Conservation (phyloP, 1,140 invertebrate species). For the Mactra quadrangularis region DNA sequence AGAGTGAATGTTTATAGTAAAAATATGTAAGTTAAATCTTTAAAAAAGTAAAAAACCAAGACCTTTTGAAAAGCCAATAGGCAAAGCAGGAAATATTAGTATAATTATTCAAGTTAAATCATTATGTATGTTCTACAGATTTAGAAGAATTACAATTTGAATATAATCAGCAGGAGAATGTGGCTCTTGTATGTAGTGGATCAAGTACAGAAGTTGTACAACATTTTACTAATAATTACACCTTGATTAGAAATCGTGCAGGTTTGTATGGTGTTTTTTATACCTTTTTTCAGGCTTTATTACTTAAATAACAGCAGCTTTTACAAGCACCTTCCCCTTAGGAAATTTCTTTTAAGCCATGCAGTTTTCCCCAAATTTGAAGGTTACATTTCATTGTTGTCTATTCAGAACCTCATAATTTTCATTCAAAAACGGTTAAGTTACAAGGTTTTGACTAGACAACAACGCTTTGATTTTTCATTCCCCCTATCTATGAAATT, state of each 20-base stretch:
- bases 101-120: no score
- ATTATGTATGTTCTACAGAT: no score
- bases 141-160: constrained; percentile 39
- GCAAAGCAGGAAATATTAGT: no score
- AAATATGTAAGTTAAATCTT: no score
- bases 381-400: not conserved
- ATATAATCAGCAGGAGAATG: constrained; percentile 31
- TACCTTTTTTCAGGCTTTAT: not conserved
- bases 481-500: no score
- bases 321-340: not conserved
- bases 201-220: constrained; percentile 2
- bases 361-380: no score
- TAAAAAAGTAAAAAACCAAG: no score
- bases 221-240: constrained; percentile 30
- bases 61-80: no score
- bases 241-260: not conserved
- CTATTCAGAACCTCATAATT: not conserved
- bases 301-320: not conserved
- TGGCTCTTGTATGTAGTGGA: constrained; percentile 14
- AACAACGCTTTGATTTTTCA: not conserved
- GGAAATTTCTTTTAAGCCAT: no score
- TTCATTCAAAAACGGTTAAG: no score
- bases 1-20: no score
- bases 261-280: not conserved
- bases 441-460: no score